phyloP scores from a whole-genome alignment of 2,797 vertebrate species.

The Miichthys miiuy region DNA sequence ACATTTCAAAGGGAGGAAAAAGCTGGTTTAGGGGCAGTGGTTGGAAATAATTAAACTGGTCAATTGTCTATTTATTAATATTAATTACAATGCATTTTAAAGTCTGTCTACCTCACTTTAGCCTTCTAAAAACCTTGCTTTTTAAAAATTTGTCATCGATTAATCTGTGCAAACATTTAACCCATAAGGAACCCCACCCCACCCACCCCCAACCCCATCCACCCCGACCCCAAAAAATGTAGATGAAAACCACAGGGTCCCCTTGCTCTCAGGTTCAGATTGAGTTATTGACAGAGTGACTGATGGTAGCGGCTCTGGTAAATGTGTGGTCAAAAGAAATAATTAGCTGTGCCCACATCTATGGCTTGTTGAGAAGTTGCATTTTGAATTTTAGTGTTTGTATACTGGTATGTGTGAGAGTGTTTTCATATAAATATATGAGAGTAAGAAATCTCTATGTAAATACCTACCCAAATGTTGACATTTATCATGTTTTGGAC shows the following conservation, averaged over 20 bases:
- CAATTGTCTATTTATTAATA: constrained; percentile 84
- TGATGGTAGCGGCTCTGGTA: constrained; percentile 79
- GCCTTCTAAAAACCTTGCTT: constrained; percentile 75
- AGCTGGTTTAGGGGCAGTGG: constrained; percentile 78
- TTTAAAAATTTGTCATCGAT: constrained; percentile 68
- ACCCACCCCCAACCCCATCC: constrained; percentile 4
- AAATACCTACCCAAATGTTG: constrained; percentile 85
- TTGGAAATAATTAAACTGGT: constrained; percentile 81
- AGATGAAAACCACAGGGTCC: constrained; percentile 82
- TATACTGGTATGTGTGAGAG: constrained; percentile 83
- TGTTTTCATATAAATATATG: constrained; percentile 84
- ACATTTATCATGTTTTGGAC: constrained; percentile 85
- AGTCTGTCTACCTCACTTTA: constrained; percentile 88
- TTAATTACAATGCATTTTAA: constrained; percentile 83
- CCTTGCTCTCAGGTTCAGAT: constrained; percentile 85
- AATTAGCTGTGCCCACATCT: constrained; percentile 78
- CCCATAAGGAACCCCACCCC: constrained; percentile 56
- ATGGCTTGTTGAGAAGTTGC: constrained; percentile 74
- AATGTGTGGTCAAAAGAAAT: constrained; percentile 75
- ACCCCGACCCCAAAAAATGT: constrained; percentile 54
- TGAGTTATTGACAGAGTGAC: constrained; percentile 79
- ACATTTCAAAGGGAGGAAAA: constrained; percentile 82
- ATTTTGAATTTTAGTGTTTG: constrained; percentile 81
- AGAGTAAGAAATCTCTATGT: constrained; percentile 84
- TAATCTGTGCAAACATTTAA: constrained; percentile 75